Evolutionary conservation across 2,113 vertebrate species (phyloP), one percentile per base, ranked within the genome.

Genomic region (Pongo abelii): DNA sequence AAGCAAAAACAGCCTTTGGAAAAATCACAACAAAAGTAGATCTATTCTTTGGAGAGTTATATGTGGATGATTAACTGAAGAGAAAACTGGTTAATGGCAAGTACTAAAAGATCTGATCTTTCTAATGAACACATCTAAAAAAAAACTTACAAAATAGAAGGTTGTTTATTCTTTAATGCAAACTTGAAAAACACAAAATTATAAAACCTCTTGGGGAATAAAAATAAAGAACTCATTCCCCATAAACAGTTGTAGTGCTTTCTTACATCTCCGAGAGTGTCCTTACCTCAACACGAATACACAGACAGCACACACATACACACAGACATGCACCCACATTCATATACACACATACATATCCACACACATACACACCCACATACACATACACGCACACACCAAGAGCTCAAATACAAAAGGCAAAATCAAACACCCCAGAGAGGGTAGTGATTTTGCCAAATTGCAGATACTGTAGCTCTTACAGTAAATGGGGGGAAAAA

Each of bases 231-330:
- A 91, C 6, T 17, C 13, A 61, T 84, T 55, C 27, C 86, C 80
- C 94, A 25, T 86, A 97, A 98, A 96, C 52, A 89, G 89, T 77
- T 89, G 32, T 95, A 59, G 89, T 93, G 40, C 93, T 95, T 98
- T 98, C 97, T 61, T 85, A 27, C 30, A 79, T 40, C 64, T 61
- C 78, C 59, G 61, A 61, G 84, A 95, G 59, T 59, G 87, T 57
- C 38, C 4, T 74, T 4, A 5, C 40, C 30, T n/a, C 83, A 61
- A 64, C 2, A 27, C 27, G 14, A 81, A 77, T 1, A 61, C 23
- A 43, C 43, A 32, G 27, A 57, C 0, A 25, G 13, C 0, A 38
- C 0, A 20, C 11, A 67, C n/a, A 10, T 22, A 75, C 40, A n/a
- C 35, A 52, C 2, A 4, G 20, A 35, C 6, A 20, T 7, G 14